Base-by-base conservation (phyloP, 2,888 invertebrate genomes). In the Portevinia maculata region DNA sequence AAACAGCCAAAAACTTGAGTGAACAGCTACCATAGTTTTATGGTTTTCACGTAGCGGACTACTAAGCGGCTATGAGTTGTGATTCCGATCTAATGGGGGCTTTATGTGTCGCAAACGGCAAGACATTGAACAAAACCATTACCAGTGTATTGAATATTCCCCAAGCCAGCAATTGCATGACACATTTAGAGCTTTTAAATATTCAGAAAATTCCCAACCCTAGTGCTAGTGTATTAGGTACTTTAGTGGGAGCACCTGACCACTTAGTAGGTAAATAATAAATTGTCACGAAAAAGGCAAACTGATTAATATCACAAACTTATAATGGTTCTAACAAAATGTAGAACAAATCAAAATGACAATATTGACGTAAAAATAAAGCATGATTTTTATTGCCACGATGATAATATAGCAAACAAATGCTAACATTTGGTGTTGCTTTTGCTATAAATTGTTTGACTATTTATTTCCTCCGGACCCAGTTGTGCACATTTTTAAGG, bases 91-190 rank as follows among this genome's bases (percentile, higher is more conserved):
- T 41, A 3, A 13, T 8, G 0, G 3, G 4, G 7, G 50, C 34
- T 75, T 67, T 74, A 74, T 74, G 50, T 5, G 21, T 11, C 5
- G n/a, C n/a, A n/a, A n/a, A 28, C 8, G 9, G 11, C 32, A 11
- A 17, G 30, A 17, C 50, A 52, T 52, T 8, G 17, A 52, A 15
- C 11, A 57, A 57, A 55, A 19, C 8, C 21, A 24, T 28, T 17
- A 39, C 37, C 37, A 39, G 37, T 39, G 30, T 28, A 15, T 44
- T 60, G 30, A 30, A 4, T 19, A 3, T 41, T 30, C 6, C 1
- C 4, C 11, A 67, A 37, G n/a, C 28, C 34, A 46, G 15, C 46
- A 48, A 28, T 57, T 57, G 44, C 55, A 55, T 55, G 67, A 37
- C 21, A 69, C 52, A 37, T 50, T 37, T 15, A 17, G 6, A 8